Percentiles rank a stretch among this genome's conserved stretches.
Conservation (phyloP, 2,888 invertebrate genomes). For the Euclidia mi region DNA sequence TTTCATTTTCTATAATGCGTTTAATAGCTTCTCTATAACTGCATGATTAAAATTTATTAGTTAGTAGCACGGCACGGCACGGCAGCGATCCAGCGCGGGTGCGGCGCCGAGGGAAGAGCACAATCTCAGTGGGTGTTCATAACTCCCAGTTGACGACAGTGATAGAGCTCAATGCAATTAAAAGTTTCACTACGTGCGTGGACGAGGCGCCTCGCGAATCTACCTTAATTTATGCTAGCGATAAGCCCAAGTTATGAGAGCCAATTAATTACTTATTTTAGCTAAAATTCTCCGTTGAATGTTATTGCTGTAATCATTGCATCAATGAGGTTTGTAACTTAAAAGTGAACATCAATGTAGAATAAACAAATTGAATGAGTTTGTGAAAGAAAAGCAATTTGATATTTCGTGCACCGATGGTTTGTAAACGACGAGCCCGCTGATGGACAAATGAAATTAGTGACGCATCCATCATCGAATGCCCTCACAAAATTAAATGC, state of each 20-base stretch:
- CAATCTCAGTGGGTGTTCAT: constrained; percentile 77
- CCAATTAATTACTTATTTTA: constrained; percentile 88
- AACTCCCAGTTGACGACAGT: constrained; percentile 85
- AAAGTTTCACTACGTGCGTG: constrained; percentile 90
- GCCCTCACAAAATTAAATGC: constrained; percentile 79
- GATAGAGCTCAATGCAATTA: constrained; percentile 89
- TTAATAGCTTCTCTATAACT: constrained; percentile 29
- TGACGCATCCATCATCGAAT: constrained; percentile 75
- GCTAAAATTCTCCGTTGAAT: constrained; percentile 75
- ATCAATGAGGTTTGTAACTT: neutral
- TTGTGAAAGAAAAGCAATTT: constrained; percentile 44
- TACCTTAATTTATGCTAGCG: constrained; percentile 87
- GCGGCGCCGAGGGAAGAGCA: constrained; percentile 58
- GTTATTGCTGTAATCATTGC: constrained; percentile 20
- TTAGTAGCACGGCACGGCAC: constrained; percentile 18
- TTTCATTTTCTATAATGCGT: constrained; percentile 25
- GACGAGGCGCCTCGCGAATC: constrained; percentile 80
- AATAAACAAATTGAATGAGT: constrained; percentile 24
- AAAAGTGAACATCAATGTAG: constrained; percentile 14
- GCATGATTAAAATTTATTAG: constrained; percentile 38
- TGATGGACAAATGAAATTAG: constrained; percentile 68
- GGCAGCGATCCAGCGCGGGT: constrained; percentile 13
- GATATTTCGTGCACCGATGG: constrained; percentile 37
- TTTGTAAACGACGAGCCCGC: constrained; percentile 45
- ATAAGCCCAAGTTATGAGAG: constrained; percentile 86